phyloP scores from a whole-genome alignment of 2,888 invertebrate species.

The Aradus depressus region DNA sequence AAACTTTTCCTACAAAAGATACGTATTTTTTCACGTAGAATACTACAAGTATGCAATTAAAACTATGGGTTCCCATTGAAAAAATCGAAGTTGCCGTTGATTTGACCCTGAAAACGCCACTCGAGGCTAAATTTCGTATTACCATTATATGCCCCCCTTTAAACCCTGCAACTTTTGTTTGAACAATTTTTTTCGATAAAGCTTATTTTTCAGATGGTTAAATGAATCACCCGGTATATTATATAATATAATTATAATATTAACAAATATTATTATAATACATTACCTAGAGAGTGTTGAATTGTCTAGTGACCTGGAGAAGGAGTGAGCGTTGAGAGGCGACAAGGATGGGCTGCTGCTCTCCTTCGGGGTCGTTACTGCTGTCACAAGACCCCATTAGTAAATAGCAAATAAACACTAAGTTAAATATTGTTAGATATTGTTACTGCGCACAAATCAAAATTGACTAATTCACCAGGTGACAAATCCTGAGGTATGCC shows the following conservation, averaged over 20 bases:
- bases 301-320: conserved; percentile 62
- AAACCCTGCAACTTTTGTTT: too few species aligned
- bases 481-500: too few species aligned
- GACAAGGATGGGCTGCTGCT: conserved; percentile 68
- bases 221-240: background rate
- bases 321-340: conserved; percentile 63
- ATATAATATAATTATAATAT: background rate
- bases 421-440: background rate
- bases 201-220: background rate
- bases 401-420: background rate
- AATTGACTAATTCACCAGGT: too few species aligned
- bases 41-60: too few species aligned
- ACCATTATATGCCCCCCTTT: too few species aligned
- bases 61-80: too few species aligned
- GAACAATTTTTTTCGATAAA: too few species aligned
- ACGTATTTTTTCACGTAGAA: too few species aligned
- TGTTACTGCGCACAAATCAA: background rate
- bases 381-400: conserved; percentile 26
- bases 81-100: too few species aligned
- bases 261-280: background rate
- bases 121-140: too few species aligned
- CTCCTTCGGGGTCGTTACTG: conserved; percentile 70
- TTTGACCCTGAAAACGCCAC: too few species aligned
- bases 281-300: conserved; percentile 51
- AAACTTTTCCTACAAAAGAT: too few species aligned